Conservation (phyloP, 1,140 invertebrate genomes). For the Hydropsyche tenuis region DNA sequence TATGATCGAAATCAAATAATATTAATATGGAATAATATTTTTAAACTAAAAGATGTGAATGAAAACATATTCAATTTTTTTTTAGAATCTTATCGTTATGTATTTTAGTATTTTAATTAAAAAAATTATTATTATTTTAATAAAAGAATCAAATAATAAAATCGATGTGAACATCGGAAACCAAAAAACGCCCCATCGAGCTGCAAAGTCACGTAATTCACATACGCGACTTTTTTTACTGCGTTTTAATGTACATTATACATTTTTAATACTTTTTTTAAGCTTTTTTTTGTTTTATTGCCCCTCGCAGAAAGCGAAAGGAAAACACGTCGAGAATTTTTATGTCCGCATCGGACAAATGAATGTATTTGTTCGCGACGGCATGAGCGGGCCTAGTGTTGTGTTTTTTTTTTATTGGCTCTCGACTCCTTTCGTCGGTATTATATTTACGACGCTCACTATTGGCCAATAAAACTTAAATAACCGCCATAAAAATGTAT, state of each 20-base stretch:
- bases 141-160: too few relatives aligned
- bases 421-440: constrained; percentile 16
- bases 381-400: neutral
- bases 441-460: constrained; percentile 26
- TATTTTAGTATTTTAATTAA: too few relatives aligned
- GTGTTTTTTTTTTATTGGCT: constrained; percentile 14
- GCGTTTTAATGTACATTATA: neutral
- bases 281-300: neutral
- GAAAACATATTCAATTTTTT: too few relatives aligned
- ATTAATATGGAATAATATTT: too few relatives aligned
- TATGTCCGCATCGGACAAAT: constrained; percentile 22
- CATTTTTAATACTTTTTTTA: neutral
- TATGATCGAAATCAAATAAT: too few relatives aligned
- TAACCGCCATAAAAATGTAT: constrained; percentile 20
- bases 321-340: constrained; percentile 21
- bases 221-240: neutral
- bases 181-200: too few relatives aligned
- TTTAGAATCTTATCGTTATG: too few relatives aligned
- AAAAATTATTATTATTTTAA: too few relatives aligned
- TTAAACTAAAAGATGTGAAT: too few relatives aligned
- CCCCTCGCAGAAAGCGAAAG: neutral
- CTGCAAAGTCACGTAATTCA: neutral
- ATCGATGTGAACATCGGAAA: too few relatives aligned
- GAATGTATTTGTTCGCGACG: constrained; percentile 14
- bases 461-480: constrained; percentile 28